Evolutionary conservation across 2,113 vertebrate species (phyloP).

Genomic region (Meriones unguiculatus): DNA sequence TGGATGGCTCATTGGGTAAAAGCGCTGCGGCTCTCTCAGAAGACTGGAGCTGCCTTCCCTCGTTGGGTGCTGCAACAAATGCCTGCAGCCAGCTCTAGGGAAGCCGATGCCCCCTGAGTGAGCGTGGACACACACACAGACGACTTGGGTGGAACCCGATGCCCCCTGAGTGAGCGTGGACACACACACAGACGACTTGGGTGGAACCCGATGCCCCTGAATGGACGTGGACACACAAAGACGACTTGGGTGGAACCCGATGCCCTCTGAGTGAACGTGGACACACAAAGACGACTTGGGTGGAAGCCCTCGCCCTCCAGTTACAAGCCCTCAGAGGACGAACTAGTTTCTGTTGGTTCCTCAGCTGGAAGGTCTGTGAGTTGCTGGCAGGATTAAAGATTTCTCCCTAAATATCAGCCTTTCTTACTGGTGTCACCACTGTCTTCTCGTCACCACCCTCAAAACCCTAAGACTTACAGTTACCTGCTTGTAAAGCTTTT

Average conservation of each 20-base stretch:
- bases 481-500: neutral
- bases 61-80: too few relatives aligned
- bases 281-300: neutral
- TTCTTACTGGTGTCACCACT: neutral
- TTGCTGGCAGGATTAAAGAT: slow-evolving; percentile 15
- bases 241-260: too few relatives aligned
- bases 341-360: slow-evolving; percentile 30
- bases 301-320: slow-evolving; percentile 1
- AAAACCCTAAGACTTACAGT: neutral
- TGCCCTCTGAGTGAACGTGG: neutral
- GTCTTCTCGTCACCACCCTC: neutral
- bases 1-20: neutral
- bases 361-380: neutral
- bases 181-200: neutral
- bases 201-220: neutral
- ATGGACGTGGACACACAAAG: neutral
- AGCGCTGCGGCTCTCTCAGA: neutral
- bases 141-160: neutral
- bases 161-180: neutral
- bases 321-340: slow-evolving; percentile 6
- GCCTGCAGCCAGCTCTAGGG: too few relatives aligned
- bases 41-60: neutral
- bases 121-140: neutral
- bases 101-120: neutral
- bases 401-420: neutral